Percentiles rank a stretch among this genome's conserved stretches.
phyloP scores from a whole-genome alignment of 2,888 invertebrate genomes.

The Dynastes grantii region DNA sequence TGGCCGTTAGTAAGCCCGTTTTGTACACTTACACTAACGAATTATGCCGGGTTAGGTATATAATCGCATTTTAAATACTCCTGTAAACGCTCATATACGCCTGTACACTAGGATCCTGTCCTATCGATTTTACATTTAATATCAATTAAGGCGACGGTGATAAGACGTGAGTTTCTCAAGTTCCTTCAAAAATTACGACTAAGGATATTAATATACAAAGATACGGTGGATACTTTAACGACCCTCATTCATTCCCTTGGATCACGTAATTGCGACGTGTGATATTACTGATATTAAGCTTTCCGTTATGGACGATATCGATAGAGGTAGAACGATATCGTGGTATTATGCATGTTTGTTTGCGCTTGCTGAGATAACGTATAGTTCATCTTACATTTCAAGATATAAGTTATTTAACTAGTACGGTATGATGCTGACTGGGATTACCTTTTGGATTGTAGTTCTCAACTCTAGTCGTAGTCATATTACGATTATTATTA shows the following conservation, averaged over 20 bases:
- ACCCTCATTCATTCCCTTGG: slow-evolving; percentile 4
- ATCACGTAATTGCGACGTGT: neutral
- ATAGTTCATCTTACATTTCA: no score
- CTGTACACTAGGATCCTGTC: neutral
- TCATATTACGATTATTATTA: no score
- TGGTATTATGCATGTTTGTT: no score
- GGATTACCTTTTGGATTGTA: no score
- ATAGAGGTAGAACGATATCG: no score
- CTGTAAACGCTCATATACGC: neutral
- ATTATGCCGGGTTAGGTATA: neutral
- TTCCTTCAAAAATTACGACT: slow-evolving; percentile 24
- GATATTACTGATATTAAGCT: slow-evolving; percentile 17
- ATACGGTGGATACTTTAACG: slow-evolving; percentile 13
- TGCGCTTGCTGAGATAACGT: no score
- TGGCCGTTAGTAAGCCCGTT: neutral
- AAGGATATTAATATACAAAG: slow-evolving; percentile 21
- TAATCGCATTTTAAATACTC: neutral
- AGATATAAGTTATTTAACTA: no score
- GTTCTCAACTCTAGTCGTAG: no score
- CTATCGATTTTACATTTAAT: slow-evolving; percentile 43
- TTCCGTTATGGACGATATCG: neutral
- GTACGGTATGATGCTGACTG: no score
- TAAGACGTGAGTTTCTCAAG: slow-evolving; percentile 14
- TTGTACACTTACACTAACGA: slow-evolving; percentile 1
- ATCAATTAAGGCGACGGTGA: slow-evolving; percentile 33